Percentiles rank a stretch among this genome's conserved stretches.
Conservation (phyloP, 2,888 invertebrate genomes). For the Geotrupes spiniger region DNA sequence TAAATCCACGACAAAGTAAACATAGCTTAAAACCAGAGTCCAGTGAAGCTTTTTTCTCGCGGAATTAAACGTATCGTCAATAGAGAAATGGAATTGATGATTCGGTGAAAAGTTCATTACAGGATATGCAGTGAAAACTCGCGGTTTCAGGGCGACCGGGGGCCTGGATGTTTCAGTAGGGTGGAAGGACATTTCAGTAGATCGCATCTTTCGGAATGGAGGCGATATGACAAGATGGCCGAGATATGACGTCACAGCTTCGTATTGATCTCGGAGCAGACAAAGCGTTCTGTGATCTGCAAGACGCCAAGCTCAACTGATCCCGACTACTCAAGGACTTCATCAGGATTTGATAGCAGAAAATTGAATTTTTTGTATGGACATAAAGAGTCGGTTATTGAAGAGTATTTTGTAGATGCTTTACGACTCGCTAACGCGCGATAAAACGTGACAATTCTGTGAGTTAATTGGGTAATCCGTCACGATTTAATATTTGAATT, state of each 20-base stretch:
- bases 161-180: conserved; percentile 38
- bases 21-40: too few relatives aligned
- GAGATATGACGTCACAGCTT: conserved; percentile 52
- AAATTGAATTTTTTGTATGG: conserved; percentile 22
- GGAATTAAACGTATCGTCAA: too few relatives aligned
- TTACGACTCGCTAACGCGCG: conserved; percentile 1
- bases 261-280: conserved; percentile 50
- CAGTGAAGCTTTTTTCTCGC: too few relatives aligned
- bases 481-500: too few relatives aligned
- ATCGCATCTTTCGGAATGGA: conserved; percentile 48
- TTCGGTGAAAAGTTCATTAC: conserved; percentile 6
- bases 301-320: conserved; percentile 24
- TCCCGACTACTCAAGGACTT: conserved; percentile 19
- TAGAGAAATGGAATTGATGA: not conserved
- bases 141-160: conserved; percentile 11
- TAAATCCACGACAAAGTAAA: too few relatives aligned
- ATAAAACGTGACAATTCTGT: not conserved
- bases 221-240: conserved; percentile 54
- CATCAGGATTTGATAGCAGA: conserved; percentile 23
- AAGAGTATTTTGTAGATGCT: conserved; percentile 2
- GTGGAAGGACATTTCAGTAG: conserved; percentile 42
- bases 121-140: conserved; percentile 7
- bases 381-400: conserved; percentile 3
- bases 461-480: too few relatives aligned
- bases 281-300: conserved; percentile 38